These are phyloP conservation scores for Decapterus maruadsi DNA, from an alignment of 2,797 vertebrate genomes.

Conservation along the genomic window DNA sequence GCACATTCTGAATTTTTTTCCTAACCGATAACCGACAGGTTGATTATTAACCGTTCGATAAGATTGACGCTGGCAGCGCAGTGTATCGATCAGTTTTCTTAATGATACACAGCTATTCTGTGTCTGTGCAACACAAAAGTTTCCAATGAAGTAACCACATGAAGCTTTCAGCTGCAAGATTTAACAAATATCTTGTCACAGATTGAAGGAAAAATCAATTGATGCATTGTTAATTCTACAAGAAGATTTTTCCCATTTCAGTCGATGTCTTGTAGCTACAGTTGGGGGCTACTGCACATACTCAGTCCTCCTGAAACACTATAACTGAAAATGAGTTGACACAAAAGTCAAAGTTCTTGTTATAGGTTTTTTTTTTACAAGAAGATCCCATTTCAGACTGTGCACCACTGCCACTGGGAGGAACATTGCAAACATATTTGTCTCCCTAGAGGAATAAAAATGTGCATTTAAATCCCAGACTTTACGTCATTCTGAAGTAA, in stretches of 20 bases:
- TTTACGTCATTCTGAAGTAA: conserved; percentile 5
- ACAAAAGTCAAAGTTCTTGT: no score
- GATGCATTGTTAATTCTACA: not conserved
- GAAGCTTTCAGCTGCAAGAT: not conserved
- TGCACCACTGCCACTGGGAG: not conserved
- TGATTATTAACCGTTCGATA: no score
- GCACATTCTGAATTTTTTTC: no score
- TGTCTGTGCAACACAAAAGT: not conserved
- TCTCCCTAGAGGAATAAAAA: conserved; percentile 8
- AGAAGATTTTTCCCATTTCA: not conserved
- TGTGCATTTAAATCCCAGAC: not conserved
- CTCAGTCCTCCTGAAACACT: no score
- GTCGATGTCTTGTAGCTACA: no score
- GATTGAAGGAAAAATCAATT: not conserved
- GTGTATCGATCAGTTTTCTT: not conserved
- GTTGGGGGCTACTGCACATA: no score
- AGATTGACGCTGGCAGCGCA: no score
- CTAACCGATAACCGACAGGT: no score
- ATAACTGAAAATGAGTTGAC: no score
- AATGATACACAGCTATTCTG: no score
- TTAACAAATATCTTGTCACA: not conserved
- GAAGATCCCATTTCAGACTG: no score
- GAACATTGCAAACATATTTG: not conserved
- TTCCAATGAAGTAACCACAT: not conserved
- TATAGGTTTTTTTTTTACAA: no score